Conservation (phyloP, 2,888 invertebrate genomes). For the Chalcis sispes region DNA sequence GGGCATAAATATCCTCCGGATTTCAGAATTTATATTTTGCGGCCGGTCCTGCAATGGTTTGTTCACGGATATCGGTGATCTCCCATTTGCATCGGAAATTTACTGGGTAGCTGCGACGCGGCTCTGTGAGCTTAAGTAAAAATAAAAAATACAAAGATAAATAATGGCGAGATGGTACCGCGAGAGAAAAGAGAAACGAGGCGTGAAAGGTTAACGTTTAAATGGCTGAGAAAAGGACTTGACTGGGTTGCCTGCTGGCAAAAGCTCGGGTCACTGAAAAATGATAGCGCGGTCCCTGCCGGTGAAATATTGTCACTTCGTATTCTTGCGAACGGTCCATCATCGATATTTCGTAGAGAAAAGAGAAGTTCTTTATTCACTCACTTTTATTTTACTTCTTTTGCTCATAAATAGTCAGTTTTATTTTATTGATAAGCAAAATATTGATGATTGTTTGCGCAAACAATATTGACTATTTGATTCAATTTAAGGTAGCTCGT, state of each 20-base stretch:
- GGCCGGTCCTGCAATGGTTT: too few species aligned
- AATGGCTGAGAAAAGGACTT: conserved; percentile 65
- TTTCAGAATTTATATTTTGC: conserved; percentile 73
- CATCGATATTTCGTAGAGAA: conserved; percentile 14
- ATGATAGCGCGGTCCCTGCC: conserved; percentile 67
- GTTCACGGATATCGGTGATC: conserved; percentile 72
- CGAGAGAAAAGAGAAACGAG: neutral
- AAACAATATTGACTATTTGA: too few species aligned
- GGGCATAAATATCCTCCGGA: conserved; percentile 71
- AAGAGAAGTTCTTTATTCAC: neutral
- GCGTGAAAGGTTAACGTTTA: conserved; percentile 62
- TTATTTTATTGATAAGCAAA: too few species aligned
- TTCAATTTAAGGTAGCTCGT: too few species aligned
- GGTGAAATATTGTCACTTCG: conserved; percentile 71
- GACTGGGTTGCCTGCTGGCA: too few species aligned
- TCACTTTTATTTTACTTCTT: neutral
- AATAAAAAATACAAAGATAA: conserved; percentile 54
- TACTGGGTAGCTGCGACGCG: conserved; percentile 63
- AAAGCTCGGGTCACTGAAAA: too few species aligned
- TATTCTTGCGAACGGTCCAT: conserved; percentile 51
- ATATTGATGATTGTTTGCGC: too few species aligned
- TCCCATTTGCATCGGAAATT: conserved; percentile 74
- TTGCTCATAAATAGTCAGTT: too few species aligned
- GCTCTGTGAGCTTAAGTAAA: too few species aligned
- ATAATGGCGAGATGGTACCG: neutral